Conservation (phyloP, 1,140 invertebrate genomes). For the Carposina sasakii region DNA sequence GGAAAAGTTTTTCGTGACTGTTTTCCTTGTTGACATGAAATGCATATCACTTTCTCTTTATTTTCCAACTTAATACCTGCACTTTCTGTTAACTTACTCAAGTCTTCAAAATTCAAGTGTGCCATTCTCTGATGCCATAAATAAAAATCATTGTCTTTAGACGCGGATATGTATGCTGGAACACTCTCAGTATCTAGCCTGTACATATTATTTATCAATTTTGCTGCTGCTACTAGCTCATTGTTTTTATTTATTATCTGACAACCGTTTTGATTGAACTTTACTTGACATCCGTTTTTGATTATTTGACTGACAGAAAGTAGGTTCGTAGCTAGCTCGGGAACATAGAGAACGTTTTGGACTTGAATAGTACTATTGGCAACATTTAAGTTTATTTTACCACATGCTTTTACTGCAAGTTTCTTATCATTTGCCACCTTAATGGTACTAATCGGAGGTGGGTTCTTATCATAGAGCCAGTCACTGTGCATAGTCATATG, state of each 20-base stretch:
- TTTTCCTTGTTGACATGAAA: constrained; percentile 28
- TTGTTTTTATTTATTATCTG: constrained; percentile 26
- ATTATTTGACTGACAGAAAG: constrained; percentile 34
- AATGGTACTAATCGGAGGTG: constrained; percentile 19
- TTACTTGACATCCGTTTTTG: constrained; percentile 27
- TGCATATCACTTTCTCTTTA: constrained; percentile 19
- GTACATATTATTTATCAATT: too few species aligned
- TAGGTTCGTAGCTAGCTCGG: constrained; percentile 26
- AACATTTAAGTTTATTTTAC: constrained; percentile 15
- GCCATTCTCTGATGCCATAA: constrained; percentile 28
- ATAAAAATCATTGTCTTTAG: constrained; percentile 13
- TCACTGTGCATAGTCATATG: constrained; percentile 29
- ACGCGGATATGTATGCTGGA: too few species aligned
- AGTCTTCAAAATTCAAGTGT: constrained; percentile 25
- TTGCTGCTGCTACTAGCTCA: constrained; percentile 34
- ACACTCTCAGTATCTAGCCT: too few species aligned
- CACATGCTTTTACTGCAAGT: constrained; percentile 22
- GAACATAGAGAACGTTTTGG: constrained; percentile 30
- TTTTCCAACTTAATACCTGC: constrained; percentile 23
- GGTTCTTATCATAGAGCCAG: constrained; percentile 19
- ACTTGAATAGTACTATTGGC: constrained; percentile 23
- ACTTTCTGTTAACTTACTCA: constrained; percentile 23
- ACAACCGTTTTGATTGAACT: constrained; percentile 29
- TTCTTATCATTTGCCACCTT: constrained; percentile 24
- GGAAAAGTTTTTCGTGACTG: constrained; percentile 23